Evolutionary conservation across 2,888 invertebrate species (phyloP), one percentile per base, ranked within the genome.

Genomic region (Spisula subtruncata): DNA sequence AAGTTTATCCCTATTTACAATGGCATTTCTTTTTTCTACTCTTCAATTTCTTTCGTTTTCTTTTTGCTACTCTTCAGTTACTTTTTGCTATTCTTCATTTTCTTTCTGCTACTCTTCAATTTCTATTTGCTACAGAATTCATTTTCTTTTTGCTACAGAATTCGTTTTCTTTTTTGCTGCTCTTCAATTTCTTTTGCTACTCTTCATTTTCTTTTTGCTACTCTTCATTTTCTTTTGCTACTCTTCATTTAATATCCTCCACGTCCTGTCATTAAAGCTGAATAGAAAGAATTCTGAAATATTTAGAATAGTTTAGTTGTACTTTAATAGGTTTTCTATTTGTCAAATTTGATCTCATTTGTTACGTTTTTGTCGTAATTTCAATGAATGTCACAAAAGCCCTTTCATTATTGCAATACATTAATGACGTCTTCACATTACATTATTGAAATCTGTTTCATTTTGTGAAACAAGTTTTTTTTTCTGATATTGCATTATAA

Each of bases 251-350:
- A 51, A 48, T 29, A 29, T 54, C 48, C 51, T 81, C 54, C 51
- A 81, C 48, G 54, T 81, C 81, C 81, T 81, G 81, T 81, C 81
- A 81, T 81, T 48, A 81, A 81, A 1, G 12, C 41, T 46, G 25
- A 81, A 81, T 8, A 81, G 46, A 81, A 32, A 54, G 54, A 51
- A 48, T 51, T 81, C 29, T 81, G 25, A 25, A 81, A 81, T 81
- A 51, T 2, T 81, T 81, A 29, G 18, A 75, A 75, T 75, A 75
- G 75, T 75, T 75, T 35, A 32, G 32, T 35, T 12, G 32, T 75
- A 35, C 16, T 75, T 75, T 35, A 18, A 75, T 75, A n/a, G 75
- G 10, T 75, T 75, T 75, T 32, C 32, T 20, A 75, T 75, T 75
- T 75, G 75, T 75, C 75, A 18, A 75, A 75, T 32, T 75, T 75